Evolutionary conservation across 2,113 vertebrate species (phyloP), one percentile per base, ranked within the genome.

Genomic region (Protomyctophum bolini): DNA sequence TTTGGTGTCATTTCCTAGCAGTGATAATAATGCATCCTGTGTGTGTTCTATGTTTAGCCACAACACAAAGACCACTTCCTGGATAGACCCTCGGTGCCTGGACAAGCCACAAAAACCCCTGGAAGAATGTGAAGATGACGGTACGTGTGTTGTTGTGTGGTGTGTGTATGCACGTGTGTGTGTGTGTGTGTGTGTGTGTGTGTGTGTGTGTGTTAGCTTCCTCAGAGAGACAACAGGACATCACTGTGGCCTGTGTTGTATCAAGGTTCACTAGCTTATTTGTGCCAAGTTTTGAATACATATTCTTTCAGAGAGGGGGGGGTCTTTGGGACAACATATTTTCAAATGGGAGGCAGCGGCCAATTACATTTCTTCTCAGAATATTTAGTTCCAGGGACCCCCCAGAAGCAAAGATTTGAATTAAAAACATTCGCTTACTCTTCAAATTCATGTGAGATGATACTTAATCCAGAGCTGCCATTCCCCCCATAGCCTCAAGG

Each of bases 101-200:
- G 97, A 95, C 88, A 98, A 99, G 89, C 96, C 97, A 86, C 97
- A 96, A 90, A 99, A 99, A 89, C 96, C 97, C 91, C 94, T 98
- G 88, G 98, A 99, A 93, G 98, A 99, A 93, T 98, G 96, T 94
- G 97, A 99, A 91, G 98, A 99, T 85, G 98, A 98, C 85, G 98
- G 98, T 99, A 95, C 83, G 94, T 79, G 28, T 21, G 3, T 58
- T 21, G 21, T 21, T 21, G 21, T 21, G 21, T 21, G 21, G 9
- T 76, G 46, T 57, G 59, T 7, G 2, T 8, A 6, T 56, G 15
- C 21, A 21, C 21, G 51, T 12, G 15, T 49, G 14, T 46, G 29
- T 51, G 41, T 59, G 49, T 76, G 14, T 50, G 9, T 76, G 29
- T 57, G 59, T 7, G 2, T 8, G 8, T 56, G 15, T 10, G 28